phyloP scores from a whole-genome alignment of 2,113 vertebrate species.

The Salminus brasiliensis region DNA sequence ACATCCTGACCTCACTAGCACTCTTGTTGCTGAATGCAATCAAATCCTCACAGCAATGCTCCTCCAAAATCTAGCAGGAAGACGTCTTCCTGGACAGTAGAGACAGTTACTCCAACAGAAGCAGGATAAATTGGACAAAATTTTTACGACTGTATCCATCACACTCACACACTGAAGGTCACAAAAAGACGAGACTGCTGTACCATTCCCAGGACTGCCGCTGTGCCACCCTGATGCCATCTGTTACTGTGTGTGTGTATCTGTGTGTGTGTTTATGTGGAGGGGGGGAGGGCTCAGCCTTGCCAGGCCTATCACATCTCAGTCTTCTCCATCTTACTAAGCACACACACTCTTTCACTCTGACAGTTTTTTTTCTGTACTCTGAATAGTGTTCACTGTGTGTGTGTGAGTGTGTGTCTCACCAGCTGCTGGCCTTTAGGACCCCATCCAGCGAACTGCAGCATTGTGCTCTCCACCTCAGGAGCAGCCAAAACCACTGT shows the following conservation, averaged over 20 bases:
- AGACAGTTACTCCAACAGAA: too few relatives aligned
- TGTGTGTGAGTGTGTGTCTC: conserved; percentile 65
- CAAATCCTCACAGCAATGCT: too few relatives aligned
- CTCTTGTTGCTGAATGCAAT: too few relatives aligned
- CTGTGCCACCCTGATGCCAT: conserved; percentile 61
- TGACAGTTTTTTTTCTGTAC: too few relatives aligned
- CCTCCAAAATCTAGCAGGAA: too few relatives aligned
- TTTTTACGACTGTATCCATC: not conserved
- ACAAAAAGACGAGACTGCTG: not conserved
- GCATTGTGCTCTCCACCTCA: conserved; percentile 86
- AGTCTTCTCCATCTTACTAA: too few relatives aligned
- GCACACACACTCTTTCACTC: too few relatives aligned
- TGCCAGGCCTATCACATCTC: not conserved
- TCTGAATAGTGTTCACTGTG: too few relatives aligned
- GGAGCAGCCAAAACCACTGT: conserved; percentile 88
- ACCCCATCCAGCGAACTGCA: conserved; percentile 97
- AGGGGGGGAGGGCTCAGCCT: too few relatives aligned
- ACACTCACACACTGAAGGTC: conserved; percentile 19
- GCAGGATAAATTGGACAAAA: too few relatives aligned
- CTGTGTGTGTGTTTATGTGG: not conserved
- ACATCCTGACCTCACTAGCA: too few relatives aligned
- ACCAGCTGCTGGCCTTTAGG: conserved; percentile 95
- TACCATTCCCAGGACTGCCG: conserved; percentile 22
- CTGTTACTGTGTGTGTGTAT: conserved; percentile 51
- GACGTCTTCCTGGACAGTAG: too few relatives aligned